These are phyloP conservation scores for Sander vitreus DNA, from an alignment of 2,113 vertebrate species.

Conservation along the genomic window DNA sequence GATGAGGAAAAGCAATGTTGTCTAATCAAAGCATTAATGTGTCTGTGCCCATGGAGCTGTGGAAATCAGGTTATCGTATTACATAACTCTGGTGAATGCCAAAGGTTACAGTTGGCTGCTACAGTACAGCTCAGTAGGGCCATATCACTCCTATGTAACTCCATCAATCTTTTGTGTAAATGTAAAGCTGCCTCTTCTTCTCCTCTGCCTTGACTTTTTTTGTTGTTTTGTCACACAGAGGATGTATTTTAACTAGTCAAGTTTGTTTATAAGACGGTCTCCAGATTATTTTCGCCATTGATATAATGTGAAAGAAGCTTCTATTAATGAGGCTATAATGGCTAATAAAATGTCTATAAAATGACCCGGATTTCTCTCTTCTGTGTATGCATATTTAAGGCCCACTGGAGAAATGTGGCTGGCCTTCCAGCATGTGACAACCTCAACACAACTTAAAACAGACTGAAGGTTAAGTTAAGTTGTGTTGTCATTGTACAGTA, in stretches of 20 bases:
- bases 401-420: neutral
- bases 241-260: neutral
- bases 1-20: constrained; percentile 35
- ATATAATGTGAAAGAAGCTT: neutral
- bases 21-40: constrained; percentile 46
- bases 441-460: neutral
- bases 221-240: neutral
- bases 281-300: neutral
- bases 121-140: neutral
- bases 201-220: neutral
- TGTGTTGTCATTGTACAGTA: neutral
- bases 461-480: neutral
- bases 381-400: neutral
- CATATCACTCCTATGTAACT: neutral
- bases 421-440: neutral
- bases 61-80: constrained; percentile 53
- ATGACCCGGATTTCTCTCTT: neutral
- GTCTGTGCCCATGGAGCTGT: constrained; percentile 25
- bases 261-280: neutral
- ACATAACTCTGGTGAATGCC: constrained; percentile 44
- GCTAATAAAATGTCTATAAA: neutral
- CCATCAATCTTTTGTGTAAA: neutral
- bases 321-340: no score
- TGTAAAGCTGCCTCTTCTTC: neutral
- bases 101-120: constrained; percentile 23